Percentiles rank a stretch among this genome's conserved stretches.
These are phyloP conservation scores for Halichondria panicea DNA, from an alignment of 37 sponge, comb jelly and placozoan genomes.

Conservation along the genomic window DNA sequence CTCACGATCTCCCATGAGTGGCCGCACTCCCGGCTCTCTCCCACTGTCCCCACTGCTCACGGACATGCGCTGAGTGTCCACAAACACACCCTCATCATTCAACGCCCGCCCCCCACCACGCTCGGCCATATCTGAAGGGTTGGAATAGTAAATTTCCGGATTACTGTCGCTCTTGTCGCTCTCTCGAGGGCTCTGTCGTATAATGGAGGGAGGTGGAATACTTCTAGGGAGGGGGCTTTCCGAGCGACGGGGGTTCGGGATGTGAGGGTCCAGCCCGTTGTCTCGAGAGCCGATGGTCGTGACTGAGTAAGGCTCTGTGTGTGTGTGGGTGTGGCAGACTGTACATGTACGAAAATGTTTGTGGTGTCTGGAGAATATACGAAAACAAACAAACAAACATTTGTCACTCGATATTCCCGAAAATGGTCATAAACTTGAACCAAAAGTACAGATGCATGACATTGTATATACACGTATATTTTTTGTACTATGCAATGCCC, in stretches of 20 bases:
- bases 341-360: not conserved
- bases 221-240: conserved; percentile 2
- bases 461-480: too few relatives aligned
- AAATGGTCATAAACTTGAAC: too few relatives aligned
- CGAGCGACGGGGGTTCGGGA: not conserved
- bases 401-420: too few relatives aligned
- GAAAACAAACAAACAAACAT: too few relatives aligned
- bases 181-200: conserved; percentile 9
- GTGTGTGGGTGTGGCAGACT: not conserved
- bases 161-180: not conserved
- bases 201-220: conserved; percentile 61
- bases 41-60: not conserved
- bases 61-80: not conserved
- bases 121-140: not conserved
- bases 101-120: conserved; percentile 8
- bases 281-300: conserved; percentile 30
- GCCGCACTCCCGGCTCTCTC: not conserved
- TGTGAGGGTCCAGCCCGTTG: not conserved
- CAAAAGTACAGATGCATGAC: too few relatives aligned
- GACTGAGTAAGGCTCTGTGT: conserved; percentile 47
- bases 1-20: conserved; percentile 17
- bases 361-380: too few relatives aligned
- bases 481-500: too few relatives aligned
- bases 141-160: conserved; percentile 26
- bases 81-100: conserved; percentile 38